Percentiles rank a stretch among this genome's conserved stretches.
These are phyloP conservation scores for Andrena minutula DNA, from an alignment of 2,888 invertebrate genomes.

Conservation along the genomic window DNA sequence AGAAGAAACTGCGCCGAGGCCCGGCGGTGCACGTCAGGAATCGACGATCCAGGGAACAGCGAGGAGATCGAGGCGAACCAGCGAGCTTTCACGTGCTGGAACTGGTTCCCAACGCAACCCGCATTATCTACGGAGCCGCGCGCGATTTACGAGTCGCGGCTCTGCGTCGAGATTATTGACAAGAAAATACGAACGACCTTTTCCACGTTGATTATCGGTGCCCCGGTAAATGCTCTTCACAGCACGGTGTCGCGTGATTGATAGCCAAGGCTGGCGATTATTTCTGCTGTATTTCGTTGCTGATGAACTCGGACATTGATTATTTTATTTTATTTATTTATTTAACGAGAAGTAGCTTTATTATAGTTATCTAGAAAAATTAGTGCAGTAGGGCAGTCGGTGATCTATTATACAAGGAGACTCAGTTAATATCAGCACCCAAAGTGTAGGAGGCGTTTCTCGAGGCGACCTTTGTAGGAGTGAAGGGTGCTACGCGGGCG, in stretches of 20 bases:
- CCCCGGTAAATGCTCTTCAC: background rate
- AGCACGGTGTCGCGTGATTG: slow-evolving; percentile 30
- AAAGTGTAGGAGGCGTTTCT: background rate
- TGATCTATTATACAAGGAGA: background rate
- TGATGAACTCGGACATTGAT: too few species aligned
- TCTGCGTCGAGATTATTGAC: slow-evolving; percentile 51
- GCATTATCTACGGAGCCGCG: slow-evolving; percentile 60
- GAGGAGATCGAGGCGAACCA: slow-evolving; percentile 38
- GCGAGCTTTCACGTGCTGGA: slow-evolving; percentile 44
- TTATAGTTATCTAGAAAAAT: too few species aligned
- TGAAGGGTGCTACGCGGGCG: background rate
- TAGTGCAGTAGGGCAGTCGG: too few species aligned
- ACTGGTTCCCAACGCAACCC: slow-evolving; percentile 63
- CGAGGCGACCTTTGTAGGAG: slow-evolving; percentile 8
- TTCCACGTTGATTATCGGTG: slow-evolving; percentile 38
- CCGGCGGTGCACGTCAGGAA: slow-evolving; percentile 48
- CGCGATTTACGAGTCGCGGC: slow-evolving; percentile 63
- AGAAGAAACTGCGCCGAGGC: slow-evolving; percentile 47
- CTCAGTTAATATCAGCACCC: background rate
- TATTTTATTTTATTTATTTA: too few species aligned
- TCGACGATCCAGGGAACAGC: slow-evolving; percentile 55
- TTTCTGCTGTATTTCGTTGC: too few species aligned
- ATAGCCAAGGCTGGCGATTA: slow-evolving; percentile 12
- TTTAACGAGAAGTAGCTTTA: too few species aligned
- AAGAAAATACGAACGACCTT: slow-evolving; percentile 48